phyloP scores from a whole-genome alignment of 2,797 vertebrate genomes.

The Vespertilio murinus region DNA sequence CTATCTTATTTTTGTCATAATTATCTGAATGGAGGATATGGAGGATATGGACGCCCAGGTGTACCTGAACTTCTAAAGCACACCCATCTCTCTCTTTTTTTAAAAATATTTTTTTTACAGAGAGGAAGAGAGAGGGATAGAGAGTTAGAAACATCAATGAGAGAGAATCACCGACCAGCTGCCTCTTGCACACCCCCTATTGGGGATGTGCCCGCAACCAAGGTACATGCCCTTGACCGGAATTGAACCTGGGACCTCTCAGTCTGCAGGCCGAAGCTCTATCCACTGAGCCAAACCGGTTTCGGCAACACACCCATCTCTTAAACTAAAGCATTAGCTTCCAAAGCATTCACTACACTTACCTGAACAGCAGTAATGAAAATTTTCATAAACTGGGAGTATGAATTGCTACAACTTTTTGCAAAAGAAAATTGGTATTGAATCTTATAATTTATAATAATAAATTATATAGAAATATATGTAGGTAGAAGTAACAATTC shows the following conservation, averaged over 20 bases:
- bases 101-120: too few relatives aligned
- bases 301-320: not conserved
- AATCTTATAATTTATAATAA: not conserved
- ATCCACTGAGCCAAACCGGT: too few relatives aligned
- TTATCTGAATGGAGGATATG: conserved; percentile 5
- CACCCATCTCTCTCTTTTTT: not conserved
- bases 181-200: too few relatives aligned
- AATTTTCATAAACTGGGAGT: not conserved
- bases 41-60: not conserved
- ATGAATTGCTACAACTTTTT: not conserved
- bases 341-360: not conserved
- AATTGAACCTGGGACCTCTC: too few relatives aligned
- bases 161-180: too few relatives aligned
- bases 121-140: too few relatives aligned
- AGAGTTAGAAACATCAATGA: too few relatives aligned
- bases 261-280: too few relatives aligned
- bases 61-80: not conserved
- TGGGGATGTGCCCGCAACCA: too few relatives aligned
- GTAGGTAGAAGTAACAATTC: conserved; percentile 33
- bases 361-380: not conserved
- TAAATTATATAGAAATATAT: conserved; percentile 5
- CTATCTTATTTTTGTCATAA: conserved; percentile 19
- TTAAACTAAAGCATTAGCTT: not conserved
- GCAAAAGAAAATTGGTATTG: not conserved
- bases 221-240: too few relatives aligned